Conservation (phyloP, 2,888 invertebrate species). For the Morpho achilles region DNA sequence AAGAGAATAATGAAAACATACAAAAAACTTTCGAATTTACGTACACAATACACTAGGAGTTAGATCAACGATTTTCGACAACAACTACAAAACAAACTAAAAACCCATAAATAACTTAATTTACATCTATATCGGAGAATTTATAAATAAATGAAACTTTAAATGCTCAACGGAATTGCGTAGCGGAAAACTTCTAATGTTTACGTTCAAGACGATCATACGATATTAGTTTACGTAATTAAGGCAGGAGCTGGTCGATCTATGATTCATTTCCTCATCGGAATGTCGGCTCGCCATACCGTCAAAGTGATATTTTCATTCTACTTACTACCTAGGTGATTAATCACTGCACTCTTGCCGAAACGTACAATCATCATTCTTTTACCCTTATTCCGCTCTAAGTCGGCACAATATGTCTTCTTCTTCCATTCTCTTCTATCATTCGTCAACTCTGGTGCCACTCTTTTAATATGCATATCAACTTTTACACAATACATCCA, state of each 20-base stretch:
- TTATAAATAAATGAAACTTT: slow-evolving; percentile 8
- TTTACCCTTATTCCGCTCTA: too few species aligned
- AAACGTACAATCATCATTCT: background rate
- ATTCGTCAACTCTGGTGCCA: too few species aligned
- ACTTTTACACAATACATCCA: too few species aligned
- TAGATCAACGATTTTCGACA: too few species aligned
- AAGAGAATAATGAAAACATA: too few species aligned
- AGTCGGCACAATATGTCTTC: too few species aligned
- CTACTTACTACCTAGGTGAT: slow-evolving; percentile 13
- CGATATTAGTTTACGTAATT: slow-evolving; percentile 31
- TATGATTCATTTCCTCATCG: slow-evolving; percentile 30
- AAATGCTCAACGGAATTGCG: slow-evolving; percentile 25
- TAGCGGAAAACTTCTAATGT: slow-evolving; percentile 30
- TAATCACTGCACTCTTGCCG: slow-evolving; percentile 1
- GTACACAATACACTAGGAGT: too few species aligned
- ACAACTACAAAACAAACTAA: too few species aligned
- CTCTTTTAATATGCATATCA: too few species aligned
- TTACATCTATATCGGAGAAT: background rate
- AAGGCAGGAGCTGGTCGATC: slow-evolving; percentile 23
- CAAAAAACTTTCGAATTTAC: too few species aligned
- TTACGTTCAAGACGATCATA: slow-evolving; percentile 28
- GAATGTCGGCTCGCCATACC: slow-evolving; percentile 22
- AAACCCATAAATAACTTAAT: too few species aligned
- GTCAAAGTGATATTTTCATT: slow-evolving; percentile 19
- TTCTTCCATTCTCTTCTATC: too few species aligned